phyloP scores from a whole-genome alignment of 2,797 vertebrate species.

The Notamacropus eugenii region DNA sequence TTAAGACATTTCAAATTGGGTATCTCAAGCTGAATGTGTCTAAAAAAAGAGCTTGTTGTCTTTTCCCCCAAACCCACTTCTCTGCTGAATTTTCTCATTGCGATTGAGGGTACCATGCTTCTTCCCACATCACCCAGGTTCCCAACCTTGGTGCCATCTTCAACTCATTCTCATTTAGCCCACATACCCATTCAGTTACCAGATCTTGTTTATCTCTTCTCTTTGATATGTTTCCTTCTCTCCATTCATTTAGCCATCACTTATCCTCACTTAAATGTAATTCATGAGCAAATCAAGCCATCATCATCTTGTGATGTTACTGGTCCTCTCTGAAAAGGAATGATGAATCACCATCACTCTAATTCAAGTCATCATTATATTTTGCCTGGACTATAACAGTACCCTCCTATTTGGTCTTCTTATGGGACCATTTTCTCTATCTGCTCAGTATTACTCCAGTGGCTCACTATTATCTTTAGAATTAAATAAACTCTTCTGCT shows the following conservation, averaged over 20 bases:
- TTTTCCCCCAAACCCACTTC: neutral
- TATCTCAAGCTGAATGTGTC: neutral
- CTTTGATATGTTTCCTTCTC: neutral
- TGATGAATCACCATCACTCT: neutral
- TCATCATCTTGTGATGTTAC: neutral
- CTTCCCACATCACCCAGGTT: neutral
- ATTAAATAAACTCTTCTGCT: neutral
- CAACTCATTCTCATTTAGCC: neutral
- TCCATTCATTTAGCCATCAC: neutral
- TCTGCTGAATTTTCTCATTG: neutral
- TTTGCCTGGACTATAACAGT: neutral
- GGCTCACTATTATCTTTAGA: neutral
- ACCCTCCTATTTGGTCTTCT: neutral
- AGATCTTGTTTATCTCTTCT: neutral
- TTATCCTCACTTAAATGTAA: neutral
- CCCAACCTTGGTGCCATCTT: neutral
- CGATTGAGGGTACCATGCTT: neutral
- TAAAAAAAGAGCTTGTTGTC: neutral
- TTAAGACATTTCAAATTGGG: neutral
- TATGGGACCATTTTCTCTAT: neutral
- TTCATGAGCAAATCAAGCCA: neutral
- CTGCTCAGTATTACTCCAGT: neutral
- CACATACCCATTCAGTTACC: neutral
- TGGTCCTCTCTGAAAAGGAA: neutral
- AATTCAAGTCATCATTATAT: neutral